Percentiles rank a stretch among this genome's conserved stretches.
These are phyloP conservation scores for Bergia puertoricense DNA, from an alignment of 92 coral and sea anemone genomes.

Conservation along the genomic window DNA sequence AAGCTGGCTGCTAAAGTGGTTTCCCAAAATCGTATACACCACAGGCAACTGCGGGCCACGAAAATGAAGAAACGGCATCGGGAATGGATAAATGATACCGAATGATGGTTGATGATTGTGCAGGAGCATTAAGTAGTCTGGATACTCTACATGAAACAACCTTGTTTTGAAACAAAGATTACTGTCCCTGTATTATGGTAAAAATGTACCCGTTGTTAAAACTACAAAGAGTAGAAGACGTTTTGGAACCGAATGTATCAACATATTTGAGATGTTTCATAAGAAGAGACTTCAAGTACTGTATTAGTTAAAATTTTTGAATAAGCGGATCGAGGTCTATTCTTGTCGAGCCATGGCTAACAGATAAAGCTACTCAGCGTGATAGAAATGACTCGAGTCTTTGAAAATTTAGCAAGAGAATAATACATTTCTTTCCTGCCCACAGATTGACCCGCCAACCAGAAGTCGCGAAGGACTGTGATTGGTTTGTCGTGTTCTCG, in stretches of 20 bases:
- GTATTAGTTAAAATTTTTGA: no score
- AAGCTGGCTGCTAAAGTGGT: neutral
- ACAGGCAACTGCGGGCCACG: no score
- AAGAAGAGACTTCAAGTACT: neutral
- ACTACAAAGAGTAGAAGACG: neutral
- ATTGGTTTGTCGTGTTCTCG: slow-evolving; percentile 86
- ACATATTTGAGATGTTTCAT: neutral
- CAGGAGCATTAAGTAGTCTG: no score
- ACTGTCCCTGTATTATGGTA: no score
- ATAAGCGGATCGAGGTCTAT: no score
- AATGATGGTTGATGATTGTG: no score
- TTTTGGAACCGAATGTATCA: neutral
- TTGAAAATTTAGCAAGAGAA: neutral
- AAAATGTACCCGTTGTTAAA: no score
- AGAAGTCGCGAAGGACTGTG: slow-evolving; percentile 63
- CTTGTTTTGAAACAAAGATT: no score
- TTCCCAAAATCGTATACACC: neutral
- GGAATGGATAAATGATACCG: no score
- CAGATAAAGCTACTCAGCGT: neutral
- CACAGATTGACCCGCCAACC: slow-evolving; percentile 58
- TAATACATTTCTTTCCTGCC: neutral
- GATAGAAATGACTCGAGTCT: neutral
- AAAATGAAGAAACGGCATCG: no score
- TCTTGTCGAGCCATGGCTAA: neutral
- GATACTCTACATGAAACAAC: no score